Percentiles rank a stretch among this genome's conserved stretches.
phyloP scores from a whole-genome alignment of 1,140 invertebrate genomes.

The Procambarus virginalis region DNA sequence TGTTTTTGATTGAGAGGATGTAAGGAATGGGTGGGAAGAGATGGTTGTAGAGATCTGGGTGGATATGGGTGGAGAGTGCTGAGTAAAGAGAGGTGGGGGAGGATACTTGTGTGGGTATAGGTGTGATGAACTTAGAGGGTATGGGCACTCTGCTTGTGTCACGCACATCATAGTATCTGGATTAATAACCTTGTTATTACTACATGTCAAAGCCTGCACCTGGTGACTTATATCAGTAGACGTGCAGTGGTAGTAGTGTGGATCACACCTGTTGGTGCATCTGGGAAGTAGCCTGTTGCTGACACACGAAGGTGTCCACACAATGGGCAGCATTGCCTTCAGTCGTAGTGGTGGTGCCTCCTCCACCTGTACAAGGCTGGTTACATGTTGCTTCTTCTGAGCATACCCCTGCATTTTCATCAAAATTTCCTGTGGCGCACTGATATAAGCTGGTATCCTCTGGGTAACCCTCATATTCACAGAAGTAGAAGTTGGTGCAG shows the following conservation, averaged over 20 bases:
- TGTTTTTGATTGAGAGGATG: too few relatives aligned
- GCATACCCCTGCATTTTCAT: not conserved
- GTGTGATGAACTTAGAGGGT: not conserved
- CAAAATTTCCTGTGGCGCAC: not conserved
- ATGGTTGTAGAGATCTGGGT: too few relatives aligned
- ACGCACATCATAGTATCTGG: not conserved
- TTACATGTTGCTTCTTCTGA: not conserved
- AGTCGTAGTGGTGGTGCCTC: not conserved
- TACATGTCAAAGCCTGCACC: not conserved
- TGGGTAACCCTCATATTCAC: not conserved
- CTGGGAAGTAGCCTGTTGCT: not conserved
- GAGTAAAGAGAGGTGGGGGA: too few relatives aligned
- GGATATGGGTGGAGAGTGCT: too few relatives aligned
- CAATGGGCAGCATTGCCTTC: not conserved
- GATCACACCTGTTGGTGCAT: not conserved
- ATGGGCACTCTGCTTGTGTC: not conserved
- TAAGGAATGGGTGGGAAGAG: too few relatives aligned
- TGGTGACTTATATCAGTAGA: not conserved
- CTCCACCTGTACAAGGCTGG: not conserved
- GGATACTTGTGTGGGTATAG: too few relatives aligned
- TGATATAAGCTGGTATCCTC: not conserved
- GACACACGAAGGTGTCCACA: not conserved
- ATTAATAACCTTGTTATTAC: not conserved
- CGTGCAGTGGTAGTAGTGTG: not conserved
- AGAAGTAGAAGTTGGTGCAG: conserved; percentile 7